A percentile compares a stretch with the other conserved stretches of the same genome.
These are phyloP conservation scores for Oscheius sp. DNA, from an alignment of 2,888 invertebrate genomes.

Conservation along the genomic window DNA sequence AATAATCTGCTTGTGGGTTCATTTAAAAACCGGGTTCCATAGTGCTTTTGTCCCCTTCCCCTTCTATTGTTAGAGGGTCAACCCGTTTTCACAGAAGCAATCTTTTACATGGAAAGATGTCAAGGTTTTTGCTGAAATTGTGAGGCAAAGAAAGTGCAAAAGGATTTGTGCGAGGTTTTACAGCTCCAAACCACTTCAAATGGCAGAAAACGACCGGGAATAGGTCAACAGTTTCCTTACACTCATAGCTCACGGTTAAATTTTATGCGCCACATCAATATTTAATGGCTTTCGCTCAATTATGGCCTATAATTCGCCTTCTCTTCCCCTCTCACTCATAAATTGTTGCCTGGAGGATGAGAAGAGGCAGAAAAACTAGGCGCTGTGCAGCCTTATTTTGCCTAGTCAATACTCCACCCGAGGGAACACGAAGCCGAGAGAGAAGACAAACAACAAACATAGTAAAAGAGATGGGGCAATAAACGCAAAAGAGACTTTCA, in stretches of 20 bases:
- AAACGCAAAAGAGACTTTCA: conserved; percentile 35
- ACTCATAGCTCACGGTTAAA: no score
- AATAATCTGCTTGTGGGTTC: neutral
- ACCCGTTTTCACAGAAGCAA: conserved; percentile 3
- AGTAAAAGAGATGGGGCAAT: neutral
- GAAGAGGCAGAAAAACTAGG: neutral
- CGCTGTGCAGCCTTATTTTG: conserved; percentile 3
- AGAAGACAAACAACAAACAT: conserved; percentile 4
- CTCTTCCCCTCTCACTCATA: no score
- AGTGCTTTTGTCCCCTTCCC: neutral
- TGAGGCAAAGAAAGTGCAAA: neutral
- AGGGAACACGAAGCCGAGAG: neutral
- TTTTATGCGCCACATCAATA: no score
- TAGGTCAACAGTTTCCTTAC: no score
- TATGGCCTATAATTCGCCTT: no score
- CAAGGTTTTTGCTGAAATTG: neutral
- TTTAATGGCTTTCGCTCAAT: no score
- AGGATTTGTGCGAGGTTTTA: neutral
- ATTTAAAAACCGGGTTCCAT: conserved; percentile 16
- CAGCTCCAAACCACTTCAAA: no score
- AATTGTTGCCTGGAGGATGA: no score
- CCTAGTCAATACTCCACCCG: conserved; percentile 19
- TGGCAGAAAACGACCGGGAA: no score
- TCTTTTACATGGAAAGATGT: neutral
- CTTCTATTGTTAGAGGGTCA: neutral